phyloP scores from a whole-genome alignment of 2,797 vertebrate species.

The Gymnoscopelus braueri region DNA sequence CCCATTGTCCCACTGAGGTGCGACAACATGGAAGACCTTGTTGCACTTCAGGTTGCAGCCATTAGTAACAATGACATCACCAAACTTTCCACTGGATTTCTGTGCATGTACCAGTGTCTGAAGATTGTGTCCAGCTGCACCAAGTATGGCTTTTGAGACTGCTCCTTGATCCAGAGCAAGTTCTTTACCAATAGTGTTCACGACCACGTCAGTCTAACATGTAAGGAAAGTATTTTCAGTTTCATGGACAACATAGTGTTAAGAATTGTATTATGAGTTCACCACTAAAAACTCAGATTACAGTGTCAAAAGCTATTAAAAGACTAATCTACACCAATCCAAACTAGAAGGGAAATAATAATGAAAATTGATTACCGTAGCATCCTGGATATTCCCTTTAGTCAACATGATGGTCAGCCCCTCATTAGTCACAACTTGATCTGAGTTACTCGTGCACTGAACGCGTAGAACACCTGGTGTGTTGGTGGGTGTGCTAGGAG shows the following conservation, averaged over 20 bases:
- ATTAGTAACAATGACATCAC: slow-evolving; percentile 77
- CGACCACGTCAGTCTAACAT: slow-evolving; percentile 81
- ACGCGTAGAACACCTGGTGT: not conserved
- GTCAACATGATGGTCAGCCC: slow-evolving; percentile 79
- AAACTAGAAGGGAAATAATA: not conserved
- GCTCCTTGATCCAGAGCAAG: slow-evolving; percentile 78
- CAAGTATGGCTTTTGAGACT: slow-evolving; percentile 82
- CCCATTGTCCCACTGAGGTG: slow-evolving; percentile 67
- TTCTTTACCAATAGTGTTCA: slow-evolving; percentile 81
- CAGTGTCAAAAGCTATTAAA: not conserved
- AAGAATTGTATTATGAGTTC: not conserved
- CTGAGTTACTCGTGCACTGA: slow-evolving; percentile 2
- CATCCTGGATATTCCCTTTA: slow-evolving; percentile 77
- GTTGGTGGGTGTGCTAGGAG: not conserved
- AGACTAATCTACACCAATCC: not conserved
- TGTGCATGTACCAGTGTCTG: slow-evolving; percentile 69
- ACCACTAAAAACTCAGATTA: not conserved
- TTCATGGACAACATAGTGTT: not conserved
- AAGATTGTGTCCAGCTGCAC: slow-evolving; percentile 81
- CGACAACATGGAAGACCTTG: slow-evolving; percentile 81
- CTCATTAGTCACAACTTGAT: slow-evolving; percentile 75
- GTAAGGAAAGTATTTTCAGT: slow-evolving; percentile 1
- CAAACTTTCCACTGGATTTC: not conserved
- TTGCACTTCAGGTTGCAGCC: slow-evolving; percentile 79
- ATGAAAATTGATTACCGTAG: slow-evolving; percentile 75